Evolutionary conservation across 2,888 invertebrate species (phyloP), one percentile per base, ranked within the genome.

Genomic region (Pandemis corylana): DNA sequence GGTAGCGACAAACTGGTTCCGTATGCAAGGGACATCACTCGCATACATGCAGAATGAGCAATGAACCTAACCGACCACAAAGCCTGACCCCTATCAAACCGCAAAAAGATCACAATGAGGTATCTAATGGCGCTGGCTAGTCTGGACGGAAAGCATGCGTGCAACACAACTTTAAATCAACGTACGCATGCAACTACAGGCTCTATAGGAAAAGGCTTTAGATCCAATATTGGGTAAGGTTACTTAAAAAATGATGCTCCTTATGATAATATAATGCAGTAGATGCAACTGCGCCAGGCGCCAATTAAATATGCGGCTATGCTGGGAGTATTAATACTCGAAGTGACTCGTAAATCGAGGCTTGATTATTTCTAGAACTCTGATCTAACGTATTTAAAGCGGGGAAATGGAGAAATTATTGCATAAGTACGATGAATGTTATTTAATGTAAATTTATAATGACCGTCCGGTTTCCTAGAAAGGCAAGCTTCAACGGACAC

Each of bases 1-100:
- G 81, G 92, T 91, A 92, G 90, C 89, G 76, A 77, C 75, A 80
- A 88, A 90, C 90, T 76, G 82, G 91, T 92, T 92, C 84, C 78
- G 80, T 83, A 84, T 82, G 79, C 83, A 80, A 36, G 20, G n/a
- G 36, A 71, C 72, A 77, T 80, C 79, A 76, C 69, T 68, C 77
- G 78, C 77, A 80, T 80, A 81, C 79, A 83, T 80, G 80, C 80
- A 79, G 84, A 86, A 86, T 87, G 84, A 79, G 83, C 85, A 85
- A 88, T 84, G 84, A 83, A 77, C 76, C 79, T 78, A 64, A 42
- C 72, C 72, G 76, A 74, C 74, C 70, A 13, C 12, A 9, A 36
- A 53, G 10, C 15, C 10, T 67, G 75, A 75, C 71, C 53, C 20
- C 46, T 56, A 41, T 10, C 46, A 28, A 41, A n/a, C 20, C n/a